Percentiles rank a stretch among this genome's conserved stretches.
Evolutionary conservation across 2,888 invertebrate genomes (phyloP).

Genomic region (Hypena proboscidalis): DNA sequence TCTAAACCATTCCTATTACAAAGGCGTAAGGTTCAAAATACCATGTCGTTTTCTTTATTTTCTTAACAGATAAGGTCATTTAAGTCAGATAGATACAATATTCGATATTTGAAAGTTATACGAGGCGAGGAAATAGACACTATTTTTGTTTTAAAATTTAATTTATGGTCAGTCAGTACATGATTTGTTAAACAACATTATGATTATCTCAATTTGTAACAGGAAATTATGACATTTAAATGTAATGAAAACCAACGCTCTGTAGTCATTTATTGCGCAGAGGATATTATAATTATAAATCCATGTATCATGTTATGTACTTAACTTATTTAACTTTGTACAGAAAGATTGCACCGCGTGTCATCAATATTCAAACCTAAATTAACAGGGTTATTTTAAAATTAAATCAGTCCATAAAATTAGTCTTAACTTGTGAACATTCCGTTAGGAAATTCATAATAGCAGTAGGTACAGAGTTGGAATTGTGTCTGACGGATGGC

Average conservation of each 20-base stretch:
- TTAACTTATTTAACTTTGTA: no score
- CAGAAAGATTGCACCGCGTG: no score
- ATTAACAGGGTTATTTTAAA: no score
- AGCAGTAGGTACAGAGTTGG: no score
- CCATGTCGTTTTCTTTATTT: neutral
- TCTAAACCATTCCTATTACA: constrained; percentile 7
- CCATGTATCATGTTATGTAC: no score
- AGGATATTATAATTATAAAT: no score
- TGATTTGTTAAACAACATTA: neutral
- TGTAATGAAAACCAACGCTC: neutral
- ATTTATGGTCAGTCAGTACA: neutral
- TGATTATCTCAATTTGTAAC: neutral
- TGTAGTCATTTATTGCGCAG: no score
- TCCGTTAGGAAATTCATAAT: no score
- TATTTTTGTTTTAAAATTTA: constrained; percentile 6
- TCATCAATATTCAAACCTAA: no score
- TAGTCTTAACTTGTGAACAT: no score
- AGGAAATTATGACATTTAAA: neutral
- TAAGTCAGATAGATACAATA: constrained; percentile 21
- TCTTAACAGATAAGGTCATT: constrained; percentile 30
- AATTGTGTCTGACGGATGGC: no score
- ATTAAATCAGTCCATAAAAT: no score
- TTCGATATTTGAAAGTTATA: constrained; percentile 20
- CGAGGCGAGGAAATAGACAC: constrained; percentile 9
- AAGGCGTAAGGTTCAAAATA: constrained; percentile 10